Percentiles rank a stretch among this genome's conserved stretches.
Evolutionary conservation across 2,797 vertebrate species (phyloP).

Genomic region (Sarcophilus harrisii): DNA sequence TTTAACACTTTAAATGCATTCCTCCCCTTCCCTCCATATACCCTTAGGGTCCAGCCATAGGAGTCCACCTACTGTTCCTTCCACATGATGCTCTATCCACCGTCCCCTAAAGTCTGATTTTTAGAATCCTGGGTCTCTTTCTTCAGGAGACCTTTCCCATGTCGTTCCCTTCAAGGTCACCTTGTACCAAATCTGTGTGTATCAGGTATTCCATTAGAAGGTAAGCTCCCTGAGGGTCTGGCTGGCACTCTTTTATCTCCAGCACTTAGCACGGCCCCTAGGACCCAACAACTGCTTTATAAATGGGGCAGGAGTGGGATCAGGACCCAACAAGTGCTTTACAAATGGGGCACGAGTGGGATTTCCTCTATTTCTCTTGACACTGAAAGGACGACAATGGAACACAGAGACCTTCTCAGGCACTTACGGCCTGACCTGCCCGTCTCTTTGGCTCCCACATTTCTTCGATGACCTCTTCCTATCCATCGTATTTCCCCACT

Average conservation of each 20-base stretch:
- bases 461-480: not conserved
- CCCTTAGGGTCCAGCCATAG: not conserved
- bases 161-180: not conserved
- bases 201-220: not conserved
- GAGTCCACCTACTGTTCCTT: not conserved
- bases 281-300: not conserved
- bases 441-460: not conserved
- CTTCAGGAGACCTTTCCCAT: not conserved
- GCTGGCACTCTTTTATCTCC: not conserved
- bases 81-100: not conserved
- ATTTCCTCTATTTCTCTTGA: not conserved
- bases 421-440: not conserved
- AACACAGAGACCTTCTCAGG: not conserved
- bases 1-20: not conserved
- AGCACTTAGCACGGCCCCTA: not conserved
- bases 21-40: not conserved
- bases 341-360: too few species aligned
- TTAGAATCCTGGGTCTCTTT: not conserved
- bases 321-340: too few species aligned
- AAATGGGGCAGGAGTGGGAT: too few species aligned
- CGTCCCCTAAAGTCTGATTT: not conserved
- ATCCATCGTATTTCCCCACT: not conserved
- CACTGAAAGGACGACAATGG: not conserved
- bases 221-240: not conserved
- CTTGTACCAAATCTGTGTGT: not conserved